Conservation (phyloP, 2,888 invertebrate species). For the Drosophila fulvimacula region DNA sequence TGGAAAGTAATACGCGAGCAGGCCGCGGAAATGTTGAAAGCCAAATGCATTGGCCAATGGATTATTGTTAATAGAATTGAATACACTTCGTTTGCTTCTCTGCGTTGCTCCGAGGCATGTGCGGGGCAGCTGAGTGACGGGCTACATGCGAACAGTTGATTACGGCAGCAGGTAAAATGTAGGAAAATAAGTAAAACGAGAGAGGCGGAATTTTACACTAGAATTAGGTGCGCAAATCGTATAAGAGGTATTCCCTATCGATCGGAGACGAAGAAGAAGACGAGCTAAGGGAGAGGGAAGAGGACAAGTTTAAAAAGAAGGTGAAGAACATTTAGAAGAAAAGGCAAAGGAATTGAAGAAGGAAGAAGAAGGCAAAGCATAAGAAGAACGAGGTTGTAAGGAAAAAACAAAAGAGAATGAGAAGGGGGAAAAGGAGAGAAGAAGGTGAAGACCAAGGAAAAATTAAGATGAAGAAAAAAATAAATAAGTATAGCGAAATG, state of each 20-base stretch:
- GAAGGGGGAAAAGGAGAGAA: no score
- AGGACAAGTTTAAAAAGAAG: no score
- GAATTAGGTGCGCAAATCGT: conserved; percentile 6
- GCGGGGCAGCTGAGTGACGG: conserved; percentile 30
- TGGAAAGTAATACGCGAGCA: conserved; percentile 65
- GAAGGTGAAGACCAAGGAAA: neutral
- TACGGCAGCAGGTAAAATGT: conserved; percentile 23
- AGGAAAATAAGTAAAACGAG: neutral
- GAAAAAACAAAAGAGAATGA: neutral
- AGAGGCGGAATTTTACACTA: conserved; percentile 10
- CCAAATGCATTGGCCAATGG: conserved; percentile 32
- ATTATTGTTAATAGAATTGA: conserved; percentile 36
- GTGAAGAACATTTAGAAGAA: no score
- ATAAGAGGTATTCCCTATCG: conserved; percentile 2
- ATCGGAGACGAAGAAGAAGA: neutral
- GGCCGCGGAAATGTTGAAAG: conserved; percentile 72
- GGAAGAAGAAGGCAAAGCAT: neutral
- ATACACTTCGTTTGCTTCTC: conserved; percentile 12
- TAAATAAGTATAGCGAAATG: no score
- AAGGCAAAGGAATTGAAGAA: neutral
- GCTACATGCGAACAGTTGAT: conserved; percentile 50
- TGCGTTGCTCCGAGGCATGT: conserved; percentile 24
- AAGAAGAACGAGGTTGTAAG: neutral
- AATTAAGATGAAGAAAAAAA: no score
- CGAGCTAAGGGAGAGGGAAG: neutral